These are phyloP conservation scores for Caenorhabditis sp. DNA, from an alignment of 2,888 invertebrate genomes.

Conservation along the genomic window DNA sequence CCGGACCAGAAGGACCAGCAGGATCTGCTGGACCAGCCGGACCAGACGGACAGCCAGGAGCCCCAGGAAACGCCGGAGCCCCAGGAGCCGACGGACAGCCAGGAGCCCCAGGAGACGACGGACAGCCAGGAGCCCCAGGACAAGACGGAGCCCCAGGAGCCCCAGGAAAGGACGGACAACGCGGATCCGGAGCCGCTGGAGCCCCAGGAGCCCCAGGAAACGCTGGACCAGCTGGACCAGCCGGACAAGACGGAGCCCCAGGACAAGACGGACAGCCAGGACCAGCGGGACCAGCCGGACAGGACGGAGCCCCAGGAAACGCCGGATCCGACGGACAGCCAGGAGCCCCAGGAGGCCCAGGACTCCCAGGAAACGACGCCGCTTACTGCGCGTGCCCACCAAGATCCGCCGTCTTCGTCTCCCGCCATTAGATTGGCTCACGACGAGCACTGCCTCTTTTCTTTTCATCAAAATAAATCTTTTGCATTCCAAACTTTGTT, in stretches of 20 bases:
- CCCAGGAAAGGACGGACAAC: slow-evolving; percentile 67
- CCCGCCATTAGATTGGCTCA: slow-evolving; percentile 47
- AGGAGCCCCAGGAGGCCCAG: slow-evolving; percentile 56
- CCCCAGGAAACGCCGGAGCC: slow-evolving; percentile 63
- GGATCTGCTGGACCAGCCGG: slow-evolving; percentile 71
- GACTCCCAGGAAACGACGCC: slow-evolving; percentile 62
- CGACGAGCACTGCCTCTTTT: slow-evolving; percentile 20
- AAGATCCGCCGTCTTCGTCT: slow-evolving; percentile 61
- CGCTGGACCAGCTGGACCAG: slow-evolving; percentile 63
- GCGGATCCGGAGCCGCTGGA: slow-evolving; percentile 59
- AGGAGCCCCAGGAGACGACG: slow-evolving; percentile 67
- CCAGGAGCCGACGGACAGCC: slow-evolving; percentile 68
- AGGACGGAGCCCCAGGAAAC: slow-evolving; percentile 48
- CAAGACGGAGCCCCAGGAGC: slow-evolving; percentile 64
- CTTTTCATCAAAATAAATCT: slow-evolving; percentile 28
- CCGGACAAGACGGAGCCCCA: slow-evolving; percentile 59
- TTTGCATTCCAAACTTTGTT: slow-evolving; percentile 37
- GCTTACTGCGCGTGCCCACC: slow-evolving; percentile 69
- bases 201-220: slow-evolving; percentile 66
- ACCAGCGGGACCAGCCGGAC: slow-evolving; percentile 66
- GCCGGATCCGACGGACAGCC: slow-evolving; percentile 59
- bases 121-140: slow-evolving; percentile 67
- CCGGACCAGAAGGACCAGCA: slow-evolving; percentile 71
- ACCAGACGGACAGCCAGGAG: slow-evolving; percentile 71
- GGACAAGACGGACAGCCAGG: slow-evolving; percentile 63